These are phyloP conservation scores for Catocala sponsa DNA, from an alignment of 2,888 invertebrate species.

Conservation along the genomic window DNA sequence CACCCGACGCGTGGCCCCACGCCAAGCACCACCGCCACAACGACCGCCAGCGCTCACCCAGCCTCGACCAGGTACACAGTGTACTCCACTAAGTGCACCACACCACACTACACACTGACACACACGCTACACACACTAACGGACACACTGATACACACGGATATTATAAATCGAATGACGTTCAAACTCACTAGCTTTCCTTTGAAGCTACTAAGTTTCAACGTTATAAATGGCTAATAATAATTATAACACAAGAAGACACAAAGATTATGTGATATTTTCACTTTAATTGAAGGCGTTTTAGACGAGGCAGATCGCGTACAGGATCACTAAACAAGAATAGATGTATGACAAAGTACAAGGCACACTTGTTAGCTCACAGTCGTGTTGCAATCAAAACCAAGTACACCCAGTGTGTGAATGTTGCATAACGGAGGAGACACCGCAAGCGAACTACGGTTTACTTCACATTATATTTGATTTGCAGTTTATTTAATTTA, in stretches of 20 bases:
- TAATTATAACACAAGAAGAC: background rate
- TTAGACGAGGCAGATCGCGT: background rate
- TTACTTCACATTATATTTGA: slow-evolving; percentile 72
- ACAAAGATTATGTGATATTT: background rate
- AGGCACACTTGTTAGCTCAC: background rate
- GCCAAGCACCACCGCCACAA: slow-evolving; percentile 65
- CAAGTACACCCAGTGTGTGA: slow-evolving; percentile 1
- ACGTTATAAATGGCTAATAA: background rate
- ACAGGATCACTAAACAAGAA: background rate
- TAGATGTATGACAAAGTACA: background rate
- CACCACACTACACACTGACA: background rate
- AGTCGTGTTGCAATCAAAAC: background rate
- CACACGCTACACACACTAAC: background rate
- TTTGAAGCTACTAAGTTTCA: background rate
- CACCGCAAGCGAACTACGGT: slow-evolving; percentile 28
- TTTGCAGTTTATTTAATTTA: slow-evolving; percentile 73
- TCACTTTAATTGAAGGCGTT: background rate
- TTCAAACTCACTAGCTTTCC: background rate
- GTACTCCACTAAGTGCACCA: background rate
- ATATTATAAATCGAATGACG: background rate
- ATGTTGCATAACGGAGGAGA: slow-evolving; percentile 14
- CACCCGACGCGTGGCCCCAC: slow-evolving; percentile 89
- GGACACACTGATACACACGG: background rate
- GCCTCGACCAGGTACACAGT: slow-evolving; percentile 94
- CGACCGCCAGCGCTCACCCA: slow-evolving; percentile 93